Percentiles rank a stretch among this genome's conserved stretches.
These are phyloP conservation scores for Mormyrus hasselquistii DNA, from an alignment of 2,797 vertebrate genomes.

Conservation along the genomic window DNA sequence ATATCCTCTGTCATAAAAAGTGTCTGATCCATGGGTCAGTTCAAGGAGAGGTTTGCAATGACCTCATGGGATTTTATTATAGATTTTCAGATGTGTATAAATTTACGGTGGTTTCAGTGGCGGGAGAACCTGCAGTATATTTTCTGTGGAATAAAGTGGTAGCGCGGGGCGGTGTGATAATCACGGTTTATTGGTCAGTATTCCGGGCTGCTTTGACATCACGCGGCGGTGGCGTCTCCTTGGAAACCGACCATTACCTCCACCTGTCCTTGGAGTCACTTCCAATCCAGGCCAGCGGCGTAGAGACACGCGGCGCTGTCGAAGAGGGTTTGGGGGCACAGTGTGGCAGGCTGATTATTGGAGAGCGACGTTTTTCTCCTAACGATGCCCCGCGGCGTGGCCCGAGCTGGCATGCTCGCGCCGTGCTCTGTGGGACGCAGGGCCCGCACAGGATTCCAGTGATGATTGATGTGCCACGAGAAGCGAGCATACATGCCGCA, in stretches of 20 bases:
- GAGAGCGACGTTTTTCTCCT: not conserved
- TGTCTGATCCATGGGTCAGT: not conserved
- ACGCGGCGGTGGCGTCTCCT: not conserved
- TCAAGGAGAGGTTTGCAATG: not conserved
- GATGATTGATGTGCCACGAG: not conserved
- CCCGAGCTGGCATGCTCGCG: not conserved
- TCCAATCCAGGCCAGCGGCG: not conserved
- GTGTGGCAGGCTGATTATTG: not conserved
- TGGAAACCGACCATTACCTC: slow-evolving; percentile 1
- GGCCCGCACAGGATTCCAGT: not conserved
- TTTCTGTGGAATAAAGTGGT: not conserved
- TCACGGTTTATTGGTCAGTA: not conserved
- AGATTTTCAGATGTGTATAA: slow-evolving; percentile 5
- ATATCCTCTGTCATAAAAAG: not conserved
- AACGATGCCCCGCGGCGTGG: not conserved
- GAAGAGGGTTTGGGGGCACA: not conserved
- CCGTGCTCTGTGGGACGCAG: not conserved
- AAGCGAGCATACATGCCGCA: not conserved
- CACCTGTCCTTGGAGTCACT: not conserved
- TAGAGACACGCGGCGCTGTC: not conserved
- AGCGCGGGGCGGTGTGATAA: not conserved
- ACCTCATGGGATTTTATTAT: not conserved
- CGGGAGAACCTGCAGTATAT: not conserved
- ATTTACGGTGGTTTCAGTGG: not conserved
- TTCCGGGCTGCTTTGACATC: not conserved